phyloP scores from a whole-genome alignment of 2,797 vertebrate genomes.

The Rhyacichthys aspro region DNA sequence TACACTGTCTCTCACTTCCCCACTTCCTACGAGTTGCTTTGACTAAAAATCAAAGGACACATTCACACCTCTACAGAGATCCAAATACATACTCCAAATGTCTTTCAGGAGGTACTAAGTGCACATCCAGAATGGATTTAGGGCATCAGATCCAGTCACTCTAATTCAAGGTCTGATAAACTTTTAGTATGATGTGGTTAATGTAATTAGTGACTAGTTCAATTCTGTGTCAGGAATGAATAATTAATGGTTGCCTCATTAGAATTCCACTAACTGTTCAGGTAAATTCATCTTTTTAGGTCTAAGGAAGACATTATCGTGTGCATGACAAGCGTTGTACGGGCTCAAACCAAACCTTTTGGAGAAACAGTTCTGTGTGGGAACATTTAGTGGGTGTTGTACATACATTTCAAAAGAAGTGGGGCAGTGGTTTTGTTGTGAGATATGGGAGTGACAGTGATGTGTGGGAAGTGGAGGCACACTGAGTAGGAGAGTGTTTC shows the following conservation, averaged over 20 bases:
- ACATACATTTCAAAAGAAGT: conserved; percentile 21
- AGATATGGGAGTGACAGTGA: conserved; percentile 39
- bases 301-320: conserved; percentile 6
- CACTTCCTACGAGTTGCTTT: too few relatives aligned
- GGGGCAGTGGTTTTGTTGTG: conserved; percentile 31
- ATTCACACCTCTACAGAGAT: too few relatives aligned
- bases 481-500: conserved; percentile 43
- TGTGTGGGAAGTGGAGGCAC: conserved; percentile 47
- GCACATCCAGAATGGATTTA: too few relatives aligned
- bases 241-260: neutral
- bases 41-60: too few relatives aligned
- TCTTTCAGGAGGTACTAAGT: too few relatives aligned
- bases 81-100: too few relatives aligned
- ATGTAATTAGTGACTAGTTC: too few relatives aligned
- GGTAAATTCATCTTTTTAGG: neutral
- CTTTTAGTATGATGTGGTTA: too few relatives aligned
- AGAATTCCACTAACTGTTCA: neutral
- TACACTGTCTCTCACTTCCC: too few relatives aligned
- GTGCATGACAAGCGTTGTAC: conserved; percentile 11
- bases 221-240: too few relatives aligned
- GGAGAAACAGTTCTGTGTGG: conserved; percentile 19
- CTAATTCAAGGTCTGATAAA: too few relatives aligned
- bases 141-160: too few relatives aligned
- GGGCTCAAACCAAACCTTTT: conserved; percentile 10
- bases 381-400: conserved; percentile 30